Evolutionary conservation across 2,888 invertebrate genomes (phyloP).

Genomic region (Nemoura dubitans): DNA sequence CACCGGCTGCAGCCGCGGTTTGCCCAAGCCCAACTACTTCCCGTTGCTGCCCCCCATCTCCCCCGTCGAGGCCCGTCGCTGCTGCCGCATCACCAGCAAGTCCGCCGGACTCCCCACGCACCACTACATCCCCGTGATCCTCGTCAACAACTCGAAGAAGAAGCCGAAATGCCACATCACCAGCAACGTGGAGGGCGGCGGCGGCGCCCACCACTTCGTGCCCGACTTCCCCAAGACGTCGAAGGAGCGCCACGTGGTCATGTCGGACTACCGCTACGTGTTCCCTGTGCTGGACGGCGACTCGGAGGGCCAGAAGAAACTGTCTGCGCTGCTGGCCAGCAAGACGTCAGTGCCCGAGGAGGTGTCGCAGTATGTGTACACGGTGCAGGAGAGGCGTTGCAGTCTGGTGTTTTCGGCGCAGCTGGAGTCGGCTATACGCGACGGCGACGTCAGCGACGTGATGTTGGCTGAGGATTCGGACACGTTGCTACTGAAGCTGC

Average conservation of each 20-base stretch:
- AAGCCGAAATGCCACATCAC: constrained; percentile 71
- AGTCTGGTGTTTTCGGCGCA: constrained; percentile 78
- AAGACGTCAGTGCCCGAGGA: constrained; percentile 59
- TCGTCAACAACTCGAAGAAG: constrained; percentile 50
- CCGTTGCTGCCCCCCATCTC: constrained; percentile 82
- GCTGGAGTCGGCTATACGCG: constrained; percentile 78
- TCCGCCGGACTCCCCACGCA: constrained; percentile 77
- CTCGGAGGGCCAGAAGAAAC: constrained; percentile 70
- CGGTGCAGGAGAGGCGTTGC: constrained; percentile 77
- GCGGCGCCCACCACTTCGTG: constrained; percentile 38
- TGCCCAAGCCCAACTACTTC: constrained; percentile 84
- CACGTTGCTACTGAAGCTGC: constrained; percentile 76
- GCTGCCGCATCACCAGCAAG: constrained; percentile 82
- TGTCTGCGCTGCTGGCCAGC: constrained; percentile 49
- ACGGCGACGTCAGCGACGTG: constrained; percentile 80
- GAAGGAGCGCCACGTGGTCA: constrained; percentile 68
- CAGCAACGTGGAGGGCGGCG: constrained; percentile 69
- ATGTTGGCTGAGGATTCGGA: constrained; percentile 80
- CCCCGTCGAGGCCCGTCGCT: constrained; percentile 82
- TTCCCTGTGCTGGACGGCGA: constrained; percentile 76
- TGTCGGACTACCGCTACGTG: constrained; percentile 78
- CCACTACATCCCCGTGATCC: constrained; percentile 78
- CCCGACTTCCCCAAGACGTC: constrained; percentile 14
- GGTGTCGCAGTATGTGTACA: constrained; percentile 74
- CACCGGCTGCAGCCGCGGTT: constrained; percentile 79